phyloP scores from a whole-genome alignment of 2,888 invertebrate species.

The Romanomermis culicivorax region DNA sequence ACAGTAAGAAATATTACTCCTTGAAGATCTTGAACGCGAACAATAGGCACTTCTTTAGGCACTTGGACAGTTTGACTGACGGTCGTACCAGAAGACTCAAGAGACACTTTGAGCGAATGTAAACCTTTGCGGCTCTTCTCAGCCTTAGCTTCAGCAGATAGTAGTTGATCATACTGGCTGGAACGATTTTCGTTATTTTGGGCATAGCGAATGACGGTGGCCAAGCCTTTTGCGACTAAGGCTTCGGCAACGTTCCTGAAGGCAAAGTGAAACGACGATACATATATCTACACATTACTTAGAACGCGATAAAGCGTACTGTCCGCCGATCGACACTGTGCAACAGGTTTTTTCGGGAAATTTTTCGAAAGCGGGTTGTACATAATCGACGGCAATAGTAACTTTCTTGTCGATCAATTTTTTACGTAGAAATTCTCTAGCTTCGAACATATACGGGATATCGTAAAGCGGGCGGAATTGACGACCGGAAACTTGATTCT shows the following conservation, averaged over 20 bases:
- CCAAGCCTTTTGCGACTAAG: slow-evolving; percentile 69
- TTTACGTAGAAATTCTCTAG: slow-evolving; percentile 82
- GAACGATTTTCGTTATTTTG: slow-evolving; percentile 58
- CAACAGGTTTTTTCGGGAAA: slow-evolving; percentile 88
- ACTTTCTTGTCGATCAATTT: slow-evolving; percentile 79
- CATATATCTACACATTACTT: background rate
- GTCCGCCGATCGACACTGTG: slow-evolving; percentile 60
- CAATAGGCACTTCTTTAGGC: slow-evolving; percentile 8
- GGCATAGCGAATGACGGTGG: slow-evolving; percentile 72
- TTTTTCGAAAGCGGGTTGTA: slow-evolving; percentile 75
- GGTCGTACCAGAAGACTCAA: background rate
- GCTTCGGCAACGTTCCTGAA: slow-evolving; percentile 75
- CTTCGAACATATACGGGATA: slow-evolving; percentile 95
- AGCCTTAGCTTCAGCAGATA: slow-evolving; percentile 80
- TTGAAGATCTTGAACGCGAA: slow-evolving; percentile 18
- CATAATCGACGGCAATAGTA: slow-evolving; percentile 66
- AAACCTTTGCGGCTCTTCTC: slow-evolving; percentile 55
- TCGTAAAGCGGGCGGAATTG: slow-evolving; percentile 72
- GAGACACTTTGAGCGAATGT: background rate
- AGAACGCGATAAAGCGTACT: slow-evolving; percentile 36
- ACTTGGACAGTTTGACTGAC: background rate
- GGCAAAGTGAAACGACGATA: too few relatives aligned
- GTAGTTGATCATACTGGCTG: slow-evolving; percentile 67
- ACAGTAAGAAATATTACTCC: slow-evolving; percentile 9
- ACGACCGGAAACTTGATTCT: slow-evolving; percentile 5